Evolutionary conservation across 1,140 invertebrate species (phyloP).

Genomic region (Pachyrhynchus sulphureomaculatus): DNA sequence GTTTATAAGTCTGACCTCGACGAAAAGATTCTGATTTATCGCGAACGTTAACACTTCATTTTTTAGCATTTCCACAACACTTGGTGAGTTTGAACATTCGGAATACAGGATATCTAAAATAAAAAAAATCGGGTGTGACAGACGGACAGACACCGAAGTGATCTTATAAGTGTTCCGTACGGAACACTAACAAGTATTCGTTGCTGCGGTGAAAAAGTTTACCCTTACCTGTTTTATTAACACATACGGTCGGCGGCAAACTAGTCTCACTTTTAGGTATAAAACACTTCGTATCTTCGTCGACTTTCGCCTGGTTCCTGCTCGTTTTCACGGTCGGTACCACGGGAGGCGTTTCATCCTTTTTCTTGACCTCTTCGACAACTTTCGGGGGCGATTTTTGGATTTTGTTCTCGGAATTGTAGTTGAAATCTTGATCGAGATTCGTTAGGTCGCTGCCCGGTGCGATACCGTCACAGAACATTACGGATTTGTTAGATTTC

Average conservation of each 20-base stretch:
- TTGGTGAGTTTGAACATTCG: slow-evolving; percentile 56
- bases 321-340: slow-evolving; percentile 40
- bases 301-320: slow-evolving; percentile 53
- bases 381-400: slow-evolving; percentile 20
- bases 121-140: too few relatives aligned
- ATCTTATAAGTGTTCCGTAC: too few relatives aligned
- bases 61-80: slow-evolving; percentile 57
- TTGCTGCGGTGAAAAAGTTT: too few relatives aligned
- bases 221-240: slow-evolving; percentile 56
- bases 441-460: slow-evolving; percentile 87
- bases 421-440: slow-evolving; percentile 57
- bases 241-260: slow-evolving; percentile 60
- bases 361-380: background rate
- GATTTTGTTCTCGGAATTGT: slow-evolving; percentile 25
- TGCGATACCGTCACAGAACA: slow-evolving; percentile 90
- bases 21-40: slow-evolving; percentile 76
- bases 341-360: slow-evolving; percentile 1
- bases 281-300: slow-evolving; percentile 59
- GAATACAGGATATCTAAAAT: slow-evolving; percentile 60
- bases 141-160: too few relatives aligned
- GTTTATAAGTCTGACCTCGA: slow-evolving; percentile 75
- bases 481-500: slow-evolving; percentile 72
- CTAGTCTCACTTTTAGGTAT: slow-evolving; percentile 57
- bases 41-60: slow-evolving; percentile 73
- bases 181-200: too few relatives aligned